A percentile compares a stretch with the other conserved stretches of the same genome.
These are phyloP conservation scores for Dasyornis broadbenti DNA, from an alignment of 2,113 vertebrate species.

Conservation along the genomic window DNA sequence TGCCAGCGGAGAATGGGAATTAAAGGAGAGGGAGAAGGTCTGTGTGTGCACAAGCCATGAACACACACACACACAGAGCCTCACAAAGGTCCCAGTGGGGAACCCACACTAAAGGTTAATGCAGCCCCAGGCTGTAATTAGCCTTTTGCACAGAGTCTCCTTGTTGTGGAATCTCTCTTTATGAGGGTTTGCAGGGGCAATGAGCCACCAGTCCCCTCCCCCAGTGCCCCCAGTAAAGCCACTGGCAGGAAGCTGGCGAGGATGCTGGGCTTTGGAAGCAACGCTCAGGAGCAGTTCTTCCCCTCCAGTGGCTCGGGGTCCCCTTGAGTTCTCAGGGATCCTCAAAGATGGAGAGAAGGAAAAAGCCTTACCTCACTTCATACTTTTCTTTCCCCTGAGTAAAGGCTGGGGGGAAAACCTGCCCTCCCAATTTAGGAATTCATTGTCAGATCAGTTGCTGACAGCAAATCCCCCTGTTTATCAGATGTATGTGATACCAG, in stretches of 20 bases:
- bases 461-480: not conserved
- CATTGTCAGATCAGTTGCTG: not conserved
- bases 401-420: not conserved
- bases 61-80: not conserved
- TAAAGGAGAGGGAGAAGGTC: constrained; percentile 8
- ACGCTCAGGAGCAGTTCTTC: not conserved
- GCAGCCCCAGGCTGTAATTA: constrained; percentile 68
- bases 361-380: not conserved
- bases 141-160: constrained; percentile 60
- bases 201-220: not conserved
- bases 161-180: constrained; percentile 65
- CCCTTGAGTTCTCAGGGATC: not conserved
- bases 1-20: not conserved
- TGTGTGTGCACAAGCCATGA: not conserved
- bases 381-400: not conserved
- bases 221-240: not conserved
- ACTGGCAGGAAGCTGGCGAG: not conserved
- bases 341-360: not conserved
- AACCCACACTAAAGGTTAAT: constrained; percentile 59
- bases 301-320: not conserved
- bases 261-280: not conserved
- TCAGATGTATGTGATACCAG: not conserved
- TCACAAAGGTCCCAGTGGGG: constrained; percentile 47
- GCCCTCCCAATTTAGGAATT: not conserved
- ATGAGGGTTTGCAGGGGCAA: constrained; percentile 43